Percentiles rank a stretch among this genome's conserved stretches.
These are phyloP conservation scores for Podarcis lilfordi DNA, from an alignment of 2,797 vertebrate genomes.

Conservation along the genomic window DNA sequence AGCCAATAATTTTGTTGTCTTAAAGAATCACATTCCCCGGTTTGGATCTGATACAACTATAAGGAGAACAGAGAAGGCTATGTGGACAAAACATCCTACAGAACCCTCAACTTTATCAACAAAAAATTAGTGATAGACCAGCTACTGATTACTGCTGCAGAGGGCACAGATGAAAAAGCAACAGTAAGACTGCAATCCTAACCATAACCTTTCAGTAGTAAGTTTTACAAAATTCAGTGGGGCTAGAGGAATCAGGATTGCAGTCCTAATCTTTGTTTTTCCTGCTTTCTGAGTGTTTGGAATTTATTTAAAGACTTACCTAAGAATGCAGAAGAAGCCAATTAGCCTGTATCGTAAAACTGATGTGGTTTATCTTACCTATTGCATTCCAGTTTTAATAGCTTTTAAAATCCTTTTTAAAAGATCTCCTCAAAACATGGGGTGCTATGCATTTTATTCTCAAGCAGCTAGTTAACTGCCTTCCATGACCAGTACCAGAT, in stretches of 20 bases:
- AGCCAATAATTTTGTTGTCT: conserved; percentile 49
- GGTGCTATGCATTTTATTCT: not conserved
- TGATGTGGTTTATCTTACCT: not conserved
- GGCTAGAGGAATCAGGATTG: not conserved
- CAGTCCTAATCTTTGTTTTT: conserved; percentile 36
- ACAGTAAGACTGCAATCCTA: too few species aligned
- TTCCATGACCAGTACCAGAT: not conserved
- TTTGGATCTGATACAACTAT: conserved; percentile 1
- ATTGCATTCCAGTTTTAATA: conserved; percentile 22
- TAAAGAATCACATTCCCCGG: conserved; percentile 31
- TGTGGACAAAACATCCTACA: not conserved
- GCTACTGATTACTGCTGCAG: conserved; percentile 40
- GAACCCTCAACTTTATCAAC: not conserved
- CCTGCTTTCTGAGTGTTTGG: conserved; percentile 45
- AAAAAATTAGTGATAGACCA: not conserved
- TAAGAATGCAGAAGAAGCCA: conserved; percentile 38
- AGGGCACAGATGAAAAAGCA: conserved; percentile 14
- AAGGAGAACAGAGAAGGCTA: not conserved
- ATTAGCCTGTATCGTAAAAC: conserved; percentile 47
- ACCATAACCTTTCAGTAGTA: too few species aligned
- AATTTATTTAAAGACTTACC: conserved; percentile 43
- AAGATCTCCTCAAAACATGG: conserved; percentile 9
- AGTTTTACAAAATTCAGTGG: not conserved
- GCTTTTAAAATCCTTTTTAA: conserved; percentile 19
- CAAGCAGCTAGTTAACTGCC: conserved; percentile 9